These are phyloP conservation scores for Hesperia comma DNA, from an alignment of 2,888 invertebrate genomes.

Conservation along the genomic window DNA sequence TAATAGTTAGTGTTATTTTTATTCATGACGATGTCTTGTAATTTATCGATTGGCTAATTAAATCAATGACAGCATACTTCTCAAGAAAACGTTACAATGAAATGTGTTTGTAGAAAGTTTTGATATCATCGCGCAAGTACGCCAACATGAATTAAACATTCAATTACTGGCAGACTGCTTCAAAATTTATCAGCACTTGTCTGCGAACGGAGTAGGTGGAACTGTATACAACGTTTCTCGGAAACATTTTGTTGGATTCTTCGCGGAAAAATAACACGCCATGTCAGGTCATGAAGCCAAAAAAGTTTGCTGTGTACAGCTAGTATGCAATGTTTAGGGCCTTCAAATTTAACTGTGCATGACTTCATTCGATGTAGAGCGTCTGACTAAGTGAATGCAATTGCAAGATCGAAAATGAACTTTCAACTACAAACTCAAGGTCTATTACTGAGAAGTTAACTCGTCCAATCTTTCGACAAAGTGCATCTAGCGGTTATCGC, in stretches of 20 bases:
- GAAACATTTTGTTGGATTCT: slow-evolving; percentile 28
- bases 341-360: neutral
- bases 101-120: slow-evolving; percentile 13
- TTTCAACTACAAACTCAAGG: slow-evolving; percentile 4
- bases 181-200: neutral
- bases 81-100: slow-evolving; percentile 23
- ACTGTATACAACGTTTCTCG: neutral
- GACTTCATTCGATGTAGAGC: neutral
- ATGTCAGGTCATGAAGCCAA: slow-evolving; percentile 13
- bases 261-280: slow-evolving; percentile 16
- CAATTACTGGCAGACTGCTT: neutral
- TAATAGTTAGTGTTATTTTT: slow-evolving; percentile 19
- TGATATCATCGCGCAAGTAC: slow-evolving; percentile 3
- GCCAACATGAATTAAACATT: slow-evolving; percentile 12
- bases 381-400: slow-evolving; percentile 16
- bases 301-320: neutral
- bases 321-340: neutral
- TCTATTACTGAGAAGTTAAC: neutral
- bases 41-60: slow-evolving; percentile 30
- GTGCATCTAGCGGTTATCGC: slow-evolving; percentile 45
- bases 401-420: slow-evolving; percentile 4
- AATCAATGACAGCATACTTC: slow-evolving; percentile 27
- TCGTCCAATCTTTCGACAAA: neutral
- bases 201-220: neutral
- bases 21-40: slow-evolving; percentile 8